Conservation (phyloP, 1,140 invertebrate genomes). For the Listronotus oregonensis region DNA sequence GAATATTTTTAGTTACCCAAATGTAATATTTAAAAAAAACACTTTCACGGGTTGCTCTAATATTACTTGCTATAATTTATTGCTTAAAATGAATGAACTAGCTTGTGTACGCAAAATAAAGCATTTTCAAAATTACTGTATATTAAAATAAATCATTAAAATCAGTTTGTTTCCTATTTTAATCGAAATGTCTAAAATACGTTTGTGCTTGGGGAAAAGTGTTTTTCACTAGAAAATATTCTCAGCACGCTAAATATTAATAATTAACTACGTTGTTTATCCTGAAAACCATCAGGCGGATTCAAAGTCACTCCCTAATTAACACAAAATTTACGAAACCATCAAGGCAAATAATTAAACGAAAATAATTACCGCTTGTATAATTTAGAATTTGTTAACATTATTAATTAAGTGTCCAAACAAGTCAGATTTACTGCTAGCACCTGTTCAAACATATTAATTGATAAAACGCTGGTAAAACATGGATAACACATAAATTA, state of each 20-base stretch:
- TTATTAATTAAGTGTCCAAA: slow-evolving; percentile 39
- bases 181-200: too few relatives aligned
- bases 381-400: slow-evolving; percentile 37
- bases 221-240: too few relatives aligned
- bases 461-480: slow-evolving; percentile 38
- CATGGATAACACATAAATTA: slow-evolving; percentile 36
- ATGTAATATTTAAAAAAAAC: too few relatives aligned
- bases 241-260: not conserved
- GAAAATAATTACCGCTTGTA: slow-evolving; percentile 31
- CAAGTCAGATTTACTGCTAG: slow-evolving; percentile 36
- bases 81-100: too few relatives aligned
- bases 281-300: slow-evolving; percentile 9
- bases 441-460: slow-evolving; percentile 40
- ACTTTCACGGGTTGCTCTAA: too few relatives aligned
- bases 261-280: slow-evolving; percentile 19
- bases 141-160: too few relatives aligned
- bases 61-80: too few relatives aligned
- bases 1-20: too few relatives aligned
- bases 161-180: too few relatives aligned
- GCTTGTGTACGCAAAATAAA: too few relatives aligned
- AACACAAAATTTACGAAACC: slow-evolving; percentile 30
- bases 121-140: too few relatives aligned
- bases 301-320: slow-evolving; percentile 30
- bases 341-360: slow-evolving; percentile 35
- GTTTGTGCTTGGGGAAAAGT: too few relatives aligned